Evolutionary conservation across 2,113 vertebrate species (phyloP), one percentile per base, ranked within the genome.

Genomic region (Pedionomus torquatus): DNA sequence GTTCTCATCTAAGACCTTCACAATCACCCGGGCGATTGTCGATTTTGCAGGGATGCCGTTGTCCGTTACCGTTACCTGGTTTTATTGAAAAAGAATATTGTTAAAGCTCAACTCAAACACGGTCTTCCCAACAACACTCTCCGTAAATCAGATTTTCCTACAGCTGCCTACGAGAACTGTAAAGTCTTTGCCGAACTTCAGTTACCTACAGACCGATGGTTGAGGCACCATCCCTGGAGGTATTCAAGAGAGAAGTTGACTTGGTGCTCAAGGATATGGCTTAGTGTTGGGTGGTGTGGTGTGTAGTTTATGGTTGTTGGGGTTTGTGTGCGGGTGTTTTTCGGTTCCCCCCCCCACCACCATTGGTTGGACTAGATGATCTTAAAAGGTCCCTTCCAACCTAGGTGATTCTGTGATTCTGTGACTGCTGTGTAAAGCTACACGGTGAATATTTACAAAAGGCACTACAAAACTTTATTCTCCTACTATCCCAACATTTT

Each of bases 1-100:
- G 49, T 99, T 99, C 97, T 99, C 99, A 85, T 99, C 99, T 8
- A 99, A 98, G 68, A 99, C 99, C 95, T 98, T 98, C 88, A 99
- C 99, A 11, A 99, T 99, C 79, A 99, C 98, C 18, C 99, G 98
- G 33, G 99, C 98, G 7, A 98, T 89, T 44, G 99, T 99, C 79
- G 99, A 99, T 77, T 98, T 99, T 52, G 98, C 95, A 17, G 99
- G 99, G 31, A 94, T 84, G 8, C 99, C 99, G 0, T 99, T 99
- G 96, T 99, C 99, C 2, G 98, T 98, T 84, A 99, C 98, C 0
- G 98, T 99, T 25, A 99, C 98, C 99, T 99, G 97, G 83, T 92
- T 96, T 83, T 28, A 77, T 83, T 25, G 49, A 92, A 25, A 68
- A 60, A 33, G 39, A 20, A 55, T 51, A 78, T 33, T 17, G n/a